Evolutionary conservation across 2,888 invertebrate species (phyloP).

Genomic region (Drosophila mayaguana): DNA sequence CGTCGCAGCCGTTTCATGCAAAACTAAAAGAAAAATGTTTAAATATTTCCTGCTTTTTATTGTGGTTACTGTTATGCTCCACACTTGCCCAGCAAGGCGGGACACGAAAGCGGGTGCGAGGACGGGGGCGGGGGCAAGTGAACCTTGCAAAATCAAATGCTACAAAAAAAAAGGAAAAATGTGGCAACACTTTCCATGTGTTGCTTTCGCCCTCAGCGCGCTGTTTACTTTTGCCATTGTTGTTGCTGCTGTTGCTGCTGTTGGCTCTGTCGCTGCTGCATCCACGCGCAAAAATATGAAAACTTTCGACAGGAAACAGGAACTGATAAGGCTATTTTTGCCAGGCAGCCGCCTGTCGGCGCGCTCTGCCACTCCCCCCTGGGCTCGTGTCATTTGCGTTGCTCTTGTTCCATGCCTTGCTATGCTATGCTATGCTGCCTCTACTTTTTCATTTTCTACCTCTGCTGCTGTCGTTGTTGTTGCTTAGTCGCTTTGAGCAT

Average conservation of each 20-base stretch:
- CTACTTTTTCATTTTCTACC: neutral
- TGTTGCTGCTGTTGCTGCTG: slow-evolving; percentile 40
- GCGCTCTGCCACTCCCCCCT: slow-evolving; percentile 16
- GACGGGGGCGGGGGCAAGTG: neutral
- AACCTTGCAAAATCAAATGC: slow-evolving; percentile 39
- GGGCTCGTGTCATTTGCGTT: slow-evolving; percentile 63
- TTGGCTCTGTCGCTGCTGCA: slow-evolving; percentile 45
- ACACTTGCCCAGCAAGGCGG: slow-evolving; percentile 12
- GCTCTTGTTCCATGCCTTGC: slow-evolving; percentile 40
- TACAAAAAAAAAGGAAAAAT: slow-evolving; percentile 17
- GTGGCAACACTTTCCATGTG: slow-evolving; percentile 79
- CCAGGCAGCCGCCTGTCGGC: slow-evolving; percentile 65
- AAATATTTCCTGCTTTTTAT: slow-evolving; percentile 84
- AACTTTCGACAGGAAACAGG: slow-evolving; percentile 85
- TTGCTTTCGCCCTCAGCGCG: slow-evolving; percentile 62
- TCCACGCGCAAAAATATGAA: slow-evolving; percentile 82
- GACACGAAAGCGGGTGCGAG: neutral
- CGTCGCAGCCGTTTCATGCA: slow-evolving; percentile 59
- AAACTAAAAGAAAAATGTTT: slow-evolving; percentile 83
- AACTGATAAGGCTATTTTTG: slow-evolving; percentile 85
- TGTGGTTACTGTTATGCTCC: slow-evolving; percentile 57
- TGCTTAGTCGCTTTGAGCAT: slow-evolving; percentile 48
- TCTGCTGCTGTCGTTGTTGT: neutral
- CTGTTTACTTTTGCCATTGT: slow-evolving; percentile 71
- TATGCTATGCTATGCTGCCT: slow-evolving; percentile 9